Base-by-base conservation (phyloP, 2,113 vertebrate genomes). In the Brevimyrus niger region DNA sequence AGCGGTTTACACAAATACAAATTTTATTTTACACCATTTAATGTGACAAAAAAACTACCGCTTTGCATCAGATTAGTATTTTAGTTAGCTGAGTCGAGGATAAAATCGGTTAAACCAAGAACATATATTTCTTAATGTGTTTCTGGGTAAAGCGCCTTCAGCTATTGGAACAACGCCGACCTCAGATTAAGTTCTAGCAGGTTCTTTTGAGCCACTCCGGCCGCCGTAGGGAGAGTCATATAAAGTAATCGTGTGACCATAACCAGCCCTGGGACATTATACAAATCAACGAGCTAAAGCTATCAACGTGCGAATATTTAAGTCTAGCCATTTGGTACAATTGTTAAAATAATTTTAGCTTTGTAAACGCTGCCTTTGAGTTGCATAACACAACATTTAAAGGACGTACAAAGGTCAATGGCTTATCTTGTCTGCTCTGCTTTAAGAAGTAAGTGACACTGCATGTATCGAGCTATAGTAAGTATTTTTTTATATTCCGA, bases 391-490 rank as follows among this genome's bases (percentile, higher is more conserved):
- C 73, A 80, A 80, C 35, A 80, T 19, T 42, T 27, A 80, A 87
- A 58, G 27, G 19, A 53, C 46, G 82, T 3, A 4, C 13, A 47
- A 76, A 90, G 90, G 51, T 88, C 69, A 88, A 93, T 93, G 92
- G 69, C 91, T 61, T 88, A 61, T n/a, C 7, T 91, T 73, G 9
- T 91, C 86, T 91, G 90, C 86, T 55, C 90, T 84, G 86, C 91
- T 2, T 6, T 90, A 17, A 88, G 88, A 88, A 90, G 92, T 93
- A 91, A 92, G 92, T 92, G 4, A 19, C 9, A 80, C 73, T 80
- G 83, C n/a, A n/a, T 86, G 83, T 50, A 48, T 48, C 13, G 13
- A 15, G 73, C 31, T 42, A 17, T 80, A 42, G 31, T 80, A 38
- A 38, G 31, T 80, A 38, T 38, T 38, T 42, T 80, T 80, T 80